Evolutionary conservation across 2,888 invertebrate species (phyloP).

Genomic region (Acrobasis suavella): DNA sequence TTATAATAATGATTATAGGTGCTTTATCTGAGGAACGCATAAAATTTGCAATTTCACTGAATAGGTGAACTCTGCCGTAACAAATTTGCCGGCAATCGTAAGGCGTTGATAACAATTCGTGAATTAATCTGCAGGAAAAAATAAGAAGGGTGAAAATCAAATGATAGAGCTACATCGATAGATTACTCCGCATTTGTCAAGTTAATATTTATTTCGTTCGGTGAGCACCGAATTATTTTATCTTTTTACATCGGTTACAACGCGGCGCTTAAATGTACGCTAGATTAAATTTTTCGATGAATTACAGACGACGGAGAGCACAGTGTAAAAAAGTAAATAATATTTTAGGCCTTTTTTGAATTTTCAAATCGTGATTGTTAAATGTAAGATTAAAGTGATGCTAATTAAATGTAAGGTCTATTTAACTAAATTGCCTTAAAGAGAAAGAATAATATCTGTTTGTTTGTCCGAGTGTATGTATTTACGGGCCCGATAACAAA

Average conservation of each 20-base stretch:
- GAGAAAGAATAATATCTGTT: no score
- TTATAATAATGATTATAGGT: conserved; percentile 81
- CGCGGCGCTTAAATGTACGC: not conserved
- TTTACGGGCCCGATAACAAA: no score
- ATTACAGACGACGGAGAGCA: not conserved
- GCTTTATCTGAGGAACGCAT: conserved; percentile 74
- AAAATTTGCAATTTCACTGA: conserved; percentile 79
- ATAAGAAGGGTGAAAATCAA: conserved; percentile 53
- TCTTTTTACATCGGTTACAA: conserved; percentile 10
- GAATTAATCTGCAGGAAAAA: conserved; percentile 73
- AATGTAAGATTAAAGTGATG: no score
- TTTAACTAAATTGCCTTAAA: no score
- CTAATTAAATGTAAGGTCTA: no score
- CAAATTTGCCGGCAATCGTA: conserved; percentile 79
- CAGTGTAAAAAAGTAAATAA: not conserved
- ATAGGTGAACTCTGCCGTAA: conserved; percentile 80
- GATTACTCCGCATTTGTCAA: conserved; percentile 55
- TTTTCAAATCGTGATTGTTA: no score
- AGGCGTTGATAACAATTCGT: conserved; percentile 76
- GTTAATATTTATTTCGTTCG: conserved; percentile 47
- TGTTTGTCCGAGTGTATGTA: no score
- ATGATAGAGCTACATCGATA: conserved; percentile 54
- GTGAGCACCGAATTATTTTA: conserved; percentile 21
- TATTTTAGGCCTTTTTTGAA: no score
- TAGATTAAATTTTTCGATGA: conserved; percentile 5